phyloP scores from a whole-genome alignment of 2,113 vertebrate genomes.

The Amblyopsis rosae region DNA sequence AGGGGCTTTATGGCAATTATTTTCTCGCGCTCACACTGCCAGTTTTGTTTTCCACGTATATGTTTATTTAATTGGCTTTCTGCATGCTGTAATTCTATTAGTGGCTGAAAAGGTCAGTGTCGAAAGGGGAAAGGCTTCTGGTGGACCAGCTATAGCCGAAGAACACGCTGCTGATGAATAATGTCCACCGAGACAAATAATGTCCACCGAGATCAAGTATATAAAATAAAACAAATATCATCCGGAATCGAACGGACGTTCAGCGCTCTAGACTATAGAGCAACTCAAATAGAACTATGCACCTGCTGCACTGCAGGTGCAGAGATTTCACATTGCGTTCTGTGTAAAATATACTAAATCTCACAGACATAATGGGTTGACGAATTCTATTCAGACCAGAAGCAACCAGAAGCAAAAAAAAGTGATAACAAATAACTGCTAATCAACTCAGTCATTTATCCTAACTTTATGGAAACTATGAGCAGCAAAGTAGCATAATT shows the following conservation, averaged over 20 bases:
- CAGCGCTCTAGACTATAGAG: constrained; percentile 16
- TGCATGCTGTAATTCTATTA: constrained; percentile 71
- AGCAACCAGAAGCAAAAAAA: background rate
- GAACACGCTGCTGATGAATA: constrained; percentile 17
- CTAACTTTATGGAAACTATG: no score
- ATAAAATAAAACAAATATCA: constrained; percentile 8
- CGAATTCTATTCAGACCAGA: no score
- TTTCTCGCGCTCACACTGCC: constrained; percentile 47
- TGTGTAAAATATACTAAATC: no score
- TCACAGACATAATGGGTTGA: no score
- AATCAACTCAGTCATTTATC: no score
- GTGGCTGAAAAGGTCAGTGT: constrained; percentile 71
- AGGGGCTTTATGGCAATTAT: constrained; percentile 68
- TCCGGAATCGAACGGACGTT: no score
- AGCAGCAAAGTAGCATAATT: no score
- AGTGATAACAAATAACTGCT: background rate
- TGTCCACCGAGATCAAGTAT: constrained; percentile 30
- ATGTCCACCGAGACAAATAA: constrained; percentile 44
- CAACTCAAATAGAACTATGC: background rate
- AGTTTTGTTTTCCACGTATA: constrained; percentile 64
- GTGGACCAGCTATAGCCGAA: constrained; percentile 36
- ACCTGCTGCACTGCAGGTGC: no score
- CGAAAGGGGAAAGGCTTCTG: constrained; percentile 58
- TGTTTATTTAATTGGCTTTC: constrained; percentile 74
- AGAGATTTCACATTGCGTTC: no score